Evolutionary conservation across 2,888 invertebrate genomes (phyloP).

Genomic region (Prostheceraeus crozeri): DNA sequence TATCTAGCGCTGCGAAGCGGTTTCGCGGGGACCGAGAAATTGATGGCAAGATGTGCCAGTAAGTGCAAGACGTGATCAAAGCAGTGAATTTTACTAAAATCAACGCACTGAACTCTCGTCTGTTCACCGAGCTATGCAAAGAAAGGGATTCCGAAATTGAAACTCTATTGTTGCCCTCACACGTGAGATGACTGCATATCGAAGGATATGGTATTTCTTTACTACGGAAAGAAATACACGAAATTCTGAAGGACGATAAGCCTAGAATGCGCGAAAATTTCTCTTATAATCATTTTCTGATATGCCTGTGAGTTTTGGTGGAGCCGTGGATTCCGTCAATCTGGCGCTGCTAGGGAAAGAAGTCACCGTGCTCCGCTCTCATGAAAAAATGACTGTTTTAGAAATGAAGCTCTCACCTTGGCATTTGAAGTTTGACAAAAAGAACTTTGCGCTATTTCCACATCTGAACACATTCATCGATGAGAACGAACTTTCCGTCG

Average conservation of each 20-base stretch:
- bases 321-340: conserved; percentile 27
- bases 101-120: conserved; percentile 27
- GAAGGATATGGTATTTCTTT: conserved; percentile 16
- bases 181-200: not conserved
- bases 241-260: conserved; percentile 24
- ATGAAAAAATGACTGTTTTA: conserved; percentile 32
- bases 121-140: conserved; percentile 29
- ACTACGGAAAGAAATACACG: conserved; percentile 25
- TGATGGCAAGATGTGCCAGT: too few species aligned
- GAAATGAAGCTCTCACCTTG: conserved; percentile 31
- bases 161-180: conserved; percentile 31
- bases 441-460: conserved; percentile 27
- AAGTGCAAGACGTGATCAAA: conserved; percentile 64
- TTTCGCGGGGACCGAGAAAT: too few species aligned
- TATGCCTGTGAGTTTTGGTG: conserved; percentile 24
- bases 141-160: conserved; percentile 30
- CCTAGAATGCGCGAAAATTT: conserved; percentile 26
- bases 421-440: conserved; percentile 23
- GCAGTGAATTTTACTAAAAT: conserved; percentile 27
- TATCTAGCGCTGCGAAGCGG: too few species aligned
- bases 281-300: conserved; percentile 26
- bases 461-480: conserved; percentile 9
- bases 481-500: conserved; percentile 23
- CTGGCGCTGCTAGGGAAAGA: conserved; percentile 21
- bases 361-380: conserved; percentile 24